A percentile compares a stretch with the other conserved stretches of the same genome.
Conservation (phyloP, 2,113 vertebrate species). For the Rhizomys pruinosus region DNA sequence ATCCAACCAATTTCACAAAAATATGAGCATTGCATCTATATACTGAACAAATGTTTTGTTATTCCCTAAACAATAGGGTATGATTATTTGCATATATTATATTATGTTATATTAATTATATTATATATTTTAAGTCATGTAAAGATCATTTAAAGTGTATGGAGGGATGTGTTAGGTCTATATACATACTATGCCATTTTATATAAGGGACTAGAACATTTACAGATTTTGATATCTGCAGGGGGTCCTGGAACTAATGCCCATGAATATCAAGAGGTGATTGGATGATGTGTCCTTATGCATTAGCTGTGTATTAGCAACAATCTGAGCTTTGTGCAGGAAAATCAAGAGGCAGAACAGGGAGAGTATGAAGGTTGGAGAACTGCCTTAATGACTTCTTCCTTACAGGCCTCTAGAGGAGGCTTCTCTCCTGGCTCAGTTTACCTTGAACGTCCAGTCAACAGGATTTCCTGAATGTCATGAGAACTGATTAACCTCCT, state of each 20-base stretch:
- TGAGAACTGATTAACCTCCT: not conserved
- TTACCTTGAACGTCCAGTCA: not conserved
- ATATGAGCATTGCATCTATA: not conserved
- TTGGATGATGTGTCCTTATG: not conserved
- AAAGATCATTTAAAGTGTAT: not conserved
- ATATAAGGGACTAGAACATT: not conserved
- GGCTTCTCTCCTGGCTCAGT: not conserved
- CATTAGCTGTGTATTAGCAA: no score
- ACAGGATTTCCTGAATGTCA: not conserved
- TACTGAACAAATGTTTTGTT: not conserved
- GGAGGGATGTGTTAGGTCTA: not conserved
- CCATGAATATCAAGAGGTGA: not conserved
- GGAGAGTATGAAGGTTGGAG: not conserved
- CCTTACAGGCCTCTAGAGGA: fast-evolving
- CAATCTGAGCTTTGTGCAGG: not conserved
- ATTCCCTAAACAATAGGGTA: not conserved
- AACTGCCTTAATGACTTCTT: not conserved
- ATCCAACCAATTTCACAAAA: not conserved
- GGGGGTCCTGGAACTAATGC: not conserved
- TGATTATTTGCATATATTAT: not conserved
- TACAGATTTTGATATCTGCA: not conserved
- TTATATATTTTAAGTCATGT: no score
- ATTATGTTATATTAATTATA: not conserved
- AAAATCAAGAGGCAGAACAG: not conserved
- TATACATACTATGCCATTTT: not conserved